Base-by-base conservation (phyloP, 2,113 vertebrate genomes). In the Platycercus adscitus region DNA sequence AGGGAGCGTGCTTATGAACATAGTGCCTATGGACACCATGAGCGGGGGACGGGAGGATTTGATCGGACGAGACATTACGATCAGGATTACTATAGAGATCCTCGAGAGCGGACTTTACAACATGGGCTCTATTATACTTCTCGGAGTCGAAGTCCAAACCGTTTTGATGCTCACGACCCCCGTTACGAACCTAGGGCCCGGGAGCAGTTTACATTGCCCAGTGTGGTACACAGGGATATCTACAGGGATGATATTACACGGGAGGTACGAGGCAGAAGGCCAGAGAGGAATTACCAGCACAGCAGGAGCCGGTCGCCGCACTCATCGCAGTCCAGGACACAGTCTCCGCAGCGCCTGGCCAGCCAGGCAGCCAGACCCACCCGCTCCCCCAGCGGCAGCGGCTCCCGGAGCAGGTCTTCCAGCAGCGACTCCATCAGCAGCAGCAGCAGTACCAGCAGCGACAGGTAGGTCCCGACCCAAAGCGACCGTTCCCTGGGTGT, bases 11-110 rank as follows among this genome's bases (percentile, higher is more conserved):
- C 98, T 95, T 99, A 99, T 96, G 99, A 99, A 98, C 99, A 99
- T 98, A 98, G 98, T 98, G 98, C 99, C 98, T 99, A 99, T 97
- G 99, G 99, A 99, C 99, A 99, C 98, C 99, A 99, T 89, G 99
- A 99, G 97, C 99, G 99, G 95, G 98, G 99, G 95, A 98, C 98
- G 95, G 99, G 98, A 98, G 98, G 98, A 96, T 99, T 99, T 97
- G 99, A 99, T 97, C 99, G 99, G 77, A 99, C 99, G 46, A 98
- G 99, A 95, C 99, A 99, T 98, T 99, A 99, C 79, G 99, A 99
- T 96, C 98, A 99, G 94, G 99, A 99, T 98, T 99, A 99, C 98
- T 99, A 99, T 97, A 98, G 99, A 92, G 99, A 99, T 65, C 98
- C 98, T 89, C 98, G 99, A 61, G 99, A 99, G 89, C 98, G 99